Evolutionary conservation across 2,113 vertebrate species (phyloP).

Genomic region (Telmatochromis sp.): DNA sequence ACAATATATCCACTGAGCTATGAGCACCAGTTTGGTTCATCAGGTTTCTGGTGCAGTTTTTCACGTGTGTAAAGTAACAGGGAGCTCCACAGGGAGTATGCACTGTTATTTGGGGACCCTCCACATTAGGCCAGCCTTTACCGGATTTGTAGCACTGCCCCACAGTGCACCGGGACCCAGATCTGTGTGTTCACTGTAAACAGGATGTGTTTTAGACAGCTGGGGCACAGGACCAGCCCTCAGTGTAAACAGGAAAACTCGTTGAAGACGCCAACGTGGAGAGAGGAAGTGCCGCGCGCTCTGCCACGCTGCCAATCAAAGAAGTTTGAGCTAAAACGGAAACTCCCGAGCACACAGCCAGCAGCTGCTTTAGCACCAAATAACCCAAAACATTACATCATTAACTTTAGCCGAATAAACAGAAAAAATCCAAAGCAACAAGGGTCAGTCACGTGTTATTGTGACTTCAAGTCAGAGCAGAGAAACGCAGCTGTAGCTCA

Average conservation of each 20-base stretch:
- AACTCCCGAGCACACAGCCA: neutral
- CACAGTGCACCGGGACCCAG: neutral
- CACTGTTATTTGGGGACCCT: neutral
- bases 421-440: neutral
- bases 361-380: neutral
- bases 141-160: neutral
- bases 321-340: neutral
- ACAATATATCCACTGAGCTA: neutral
- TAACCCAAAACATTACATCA: neutral
- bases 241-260: neutral
- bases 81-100: neutral
- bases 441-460: neutral
- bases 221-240: neutral
- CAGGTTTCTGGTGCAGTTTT: neutral
- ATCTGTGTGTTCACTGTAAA: neutral
- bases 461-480: neutral
- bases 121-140: neutral
- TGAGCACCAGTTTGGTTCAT: neutral
- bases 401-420: neutral
- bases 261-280: neutral
- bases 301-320: neutral
- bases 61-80: neutral
- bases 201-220: neutral
- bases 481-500: neutral
- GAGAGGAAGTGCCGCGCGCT: neutral